Conservation (phyloP, 1,140 invertebrate species). For the Heliconius eleuchia region DNA sequence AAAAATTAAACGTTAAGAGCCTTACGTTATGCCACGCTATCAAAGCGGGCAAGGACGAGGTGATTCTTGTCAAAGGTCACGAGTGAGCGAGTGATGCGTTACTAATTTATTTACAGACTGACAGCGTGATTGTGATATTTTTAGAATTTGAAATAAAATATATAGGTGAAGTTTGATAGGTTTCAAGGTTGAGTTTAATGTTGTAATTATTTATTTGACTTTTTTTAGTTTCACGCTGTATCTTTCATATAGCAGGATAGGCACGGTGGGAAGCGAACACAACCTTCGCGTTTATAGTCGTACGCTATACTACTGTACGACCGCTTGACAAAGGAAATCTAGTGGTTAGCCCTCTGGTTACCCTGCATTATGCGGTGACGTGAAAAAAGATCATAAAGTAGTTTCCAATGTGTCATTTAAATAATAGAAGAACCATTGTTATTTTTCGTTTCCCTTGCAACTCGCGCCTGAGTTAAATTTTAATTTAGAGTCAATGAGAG, state of each 20-base stretch:
- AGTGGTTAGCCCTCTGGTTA: too few relatives aligned
- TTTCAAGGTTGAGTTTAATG: not conserved
- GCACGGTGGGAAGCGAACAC: too few relatives aligned
- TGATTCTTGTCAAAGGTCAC: not conserved
- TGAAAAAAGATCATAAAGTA: too few relatives aligned
- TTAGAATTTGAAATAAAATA: too few relatives aligned
- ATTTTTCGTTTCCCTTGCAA: not conserved
- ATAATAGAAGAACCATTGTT: not conserved
- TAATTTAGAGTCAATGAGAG: not conserved
- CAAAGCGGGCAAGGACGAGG: not conserved
- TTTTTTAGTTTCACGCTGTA: not conserved
- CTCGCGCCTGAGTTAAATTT: not conserved
- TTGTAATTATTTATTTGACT: not conserved
- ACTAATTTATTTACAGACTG: not conserved
- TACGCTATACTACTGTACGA: too few relatives aligned
- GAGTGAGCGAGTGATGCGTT: not conserved
- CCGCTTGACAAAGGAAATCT: too few relatives aligned
- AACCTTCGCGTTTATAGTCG: too few relatives aligned
- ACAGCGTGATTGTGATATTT: not conserved
- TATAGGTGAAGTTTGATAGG: not conserved
- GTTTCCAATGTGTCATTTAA: not conserved
- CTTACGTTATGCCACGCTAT: not conserved
- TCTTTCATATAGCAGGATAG: too few relatives aligned
- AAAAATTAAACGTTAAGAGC: not conserved
- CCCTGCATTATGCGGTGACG: too few relatives aligned